Percentiles rank a stretch among this genome's conserved stretches.
phyloP scores from a whole-genome alignment of 2,113 vertebrate genomes.

The Climacteris rufus region DNA sequence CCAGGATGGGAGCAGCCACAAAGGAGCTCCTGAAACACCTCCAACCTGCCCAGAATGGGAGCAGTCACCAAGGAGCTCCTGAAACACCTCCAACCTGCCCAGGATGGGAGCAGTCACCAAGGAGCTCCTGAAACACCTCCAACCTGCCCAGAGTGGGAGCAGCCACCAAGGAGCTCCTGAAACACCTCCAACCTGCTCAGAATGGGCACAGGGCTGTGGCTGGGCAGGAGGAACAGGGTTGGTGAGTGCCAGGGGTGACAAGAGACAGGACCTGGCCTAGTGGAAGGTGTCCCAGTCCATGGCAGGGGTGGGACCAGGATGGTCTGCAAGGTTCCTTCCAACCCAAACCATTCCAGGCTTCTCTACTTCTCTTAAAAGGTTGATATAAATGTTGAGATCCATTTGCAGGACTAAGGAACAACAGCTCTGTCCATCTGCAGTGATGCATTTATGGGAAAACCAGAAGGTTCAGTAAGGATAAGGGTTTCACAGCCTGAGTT shows the following conservation, averaged over 20 bases:
- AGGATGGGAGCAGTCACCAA: too few species aligned
- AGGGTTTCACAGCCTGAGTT: neutral
- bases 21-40: neutral
- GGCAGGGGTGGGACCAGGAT: neutral
- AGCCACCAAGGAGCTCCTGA: too few species aligned
- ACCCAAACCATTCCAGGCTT: neutral
- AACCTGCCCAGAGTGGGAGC: too few species aligned
- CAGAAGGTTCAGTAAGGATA: neutral
- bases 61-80: too few species aligned
- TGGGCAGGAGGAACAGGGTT: neutral
- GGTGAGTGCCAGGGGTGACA: accelerated
- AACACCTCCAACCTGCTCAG: too few species aligned
- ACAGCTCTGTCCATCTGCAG: neutral
- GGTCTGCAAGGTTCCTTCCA: neutral
- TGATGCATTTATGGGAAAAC: accelerated
- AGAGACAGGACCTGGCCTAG: accelerated
- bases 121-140: too few species aligned
- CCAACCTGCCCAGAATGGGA: too few species aligned
- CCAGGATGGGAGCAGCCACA: neutral
- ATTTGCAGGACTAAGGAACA: accelerated
- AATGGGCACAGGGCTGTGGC: neutral
- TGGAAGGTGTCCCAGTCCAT: neutral
- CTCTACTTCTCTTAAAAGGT: neutral
- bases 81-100: too few species aligned
- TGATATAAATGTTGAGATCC: accelerated